A percentile compares a stretch with the other conserved stretches of the same genome.
Evolutionary conservation across 1,140 invertebrate genomes (phyloP).

Genomic region (Hestina assimilis): DNA sequence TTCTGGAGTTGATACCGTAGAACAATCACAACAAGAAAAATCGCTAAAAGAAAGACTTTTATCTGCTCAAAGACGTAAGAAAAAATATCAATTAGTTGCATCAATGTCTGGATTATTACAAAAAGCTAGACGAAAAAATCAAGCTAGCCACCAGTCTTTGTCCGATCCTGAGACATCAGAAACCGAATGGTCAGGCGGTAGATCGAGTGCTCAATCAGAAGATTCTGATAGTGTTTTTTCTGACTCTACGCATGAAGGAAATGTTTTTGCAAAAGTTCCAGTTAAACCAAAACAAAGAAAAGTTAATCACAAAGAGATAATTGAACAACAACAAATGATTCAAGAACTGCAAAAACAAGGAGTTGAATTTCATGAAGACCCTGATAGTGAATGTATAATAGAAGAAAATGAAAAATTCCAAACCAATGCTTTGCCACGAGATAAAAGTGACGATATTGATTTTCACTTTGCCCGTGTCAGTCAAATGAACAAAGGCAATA

Average conservation of each 20-base stretch:
- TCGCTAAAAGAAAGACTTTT: constrained; percentile 69
- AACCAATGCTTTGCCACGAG: constrained; percentile 49
- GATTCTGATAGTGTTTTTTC: constrained; percentile 86
- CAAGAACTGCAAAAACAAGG: constrained; percentile 75
- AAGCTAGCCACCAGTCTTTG: constrained; percentile 80
- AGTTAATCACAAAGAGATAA: constrained; percentile 71
- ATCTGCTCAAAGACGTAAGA: constrained; percentile 82
- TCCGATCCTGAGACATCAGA: constrained; percentile 89
- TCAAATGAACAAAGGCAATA: constrained; percentile 73
- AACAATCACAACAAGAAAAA: constrained; percentile 71
- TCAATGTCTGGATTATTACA: constrained; percentile 89
- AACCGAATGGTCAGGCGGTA: constrained; percentile 84
- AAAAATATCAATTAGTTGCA: constrained; percentile 87
- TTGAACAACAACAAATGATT: constrained; percentile 74
- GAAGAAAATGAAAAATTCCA: constrained; percentile 61
- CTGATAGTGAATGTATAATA: constrained; percentile 50
- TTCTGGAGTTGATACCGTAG: constrained; percentile 81
- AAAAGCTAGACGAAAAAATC: constrained; percentile 85
- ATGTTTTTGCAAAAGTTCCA: constrained; percentile 82
- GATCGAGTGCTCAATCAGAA: constrained; percentile 83
- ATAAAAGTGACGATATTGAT: constrained; percentile 72
- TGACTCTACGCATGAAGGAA: constrained; percentile 80
- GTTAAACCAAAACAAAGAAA: constrained; percentile 78
- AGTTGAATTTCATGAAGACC: constrained; percentile 47
- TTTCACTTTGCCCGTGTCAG: constrained; percentile 75